phyloP scores from a whole-genome alignment of 1,140 invertebrate genomes.

The Drosophila seguyi region DNA sequence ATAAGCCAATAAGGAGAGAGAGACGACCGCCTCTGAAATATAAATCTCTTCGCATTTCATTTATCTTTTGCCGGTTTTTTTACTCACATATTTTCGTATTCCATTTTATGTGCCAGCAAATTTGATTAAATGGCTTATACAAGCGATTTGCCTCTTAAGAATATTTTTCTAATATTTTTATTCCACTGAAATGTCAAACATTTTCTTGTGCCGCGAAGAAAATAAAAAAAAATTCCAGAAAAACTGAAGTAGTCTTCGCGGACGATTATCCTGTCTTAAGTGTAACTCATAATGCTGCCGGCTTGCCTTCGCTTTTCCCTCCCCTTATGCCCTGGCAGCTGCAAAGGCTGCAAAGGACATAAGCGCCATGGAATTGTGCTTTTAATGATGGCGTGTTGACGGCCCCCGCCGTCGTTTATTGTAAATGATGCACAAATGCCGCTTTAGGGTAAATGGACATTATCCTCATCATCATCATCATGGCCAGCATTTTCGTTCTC shows the following conservation, averaged over 20 bases:
- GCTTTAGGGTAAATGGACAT: slow-evolving; percentile 44
- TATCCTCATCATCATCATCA: slow-evolving; percentile 35
- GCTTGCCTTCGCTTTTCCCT: slow-evolving; percentile 1
- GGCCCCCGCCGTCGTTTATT: slow-evolving; percentile 58
- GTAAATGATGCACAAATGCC: slow-evolving; percentile 73
- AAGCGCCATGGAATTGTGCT: slow-evolving; percentile 48
- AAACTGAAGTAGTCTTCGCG: slow-evolving; percentile 14
- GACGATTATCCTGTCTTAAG: slow-evolving; percentile 36
- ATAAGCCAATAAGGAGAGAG: slow-evolving; percentile 40
- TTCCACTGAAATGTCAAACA: background rate
- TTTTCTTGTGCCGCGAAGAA: background rate
- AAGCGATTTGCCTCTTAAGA: background rate
- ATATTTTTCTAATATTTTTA: slow-evolving; percentile 15
- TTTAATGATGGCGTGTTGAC: slow-evolving; percentile 64
- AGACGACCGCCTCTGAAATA: slow-evolving; percentile 16
- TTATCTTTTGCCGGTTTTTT: slow-evolving; percentile 10
- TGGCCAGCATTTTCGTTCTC: background rate
- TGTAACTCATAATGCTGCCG: slow-evolving; percentile 21
- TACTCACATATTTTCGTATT: slow-evolving; percentile 12
- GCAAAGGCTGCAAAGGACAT: slow-evolving; percentile 10
- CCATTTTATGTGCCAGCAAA: slow-evolving; percentile 14
- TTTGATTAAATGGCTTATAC: slow-evolving; percentile 36
- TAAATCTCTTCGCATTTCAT: slow-evolving; percentile 35
- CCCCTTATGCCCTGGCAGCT: too few species aligned
- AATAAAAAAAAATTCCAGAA: slow-evolving; percentile 19